Conservation (phyloP, 1,140 invertebrate genomes). For the Panagrolaimus sp. region DNA sequence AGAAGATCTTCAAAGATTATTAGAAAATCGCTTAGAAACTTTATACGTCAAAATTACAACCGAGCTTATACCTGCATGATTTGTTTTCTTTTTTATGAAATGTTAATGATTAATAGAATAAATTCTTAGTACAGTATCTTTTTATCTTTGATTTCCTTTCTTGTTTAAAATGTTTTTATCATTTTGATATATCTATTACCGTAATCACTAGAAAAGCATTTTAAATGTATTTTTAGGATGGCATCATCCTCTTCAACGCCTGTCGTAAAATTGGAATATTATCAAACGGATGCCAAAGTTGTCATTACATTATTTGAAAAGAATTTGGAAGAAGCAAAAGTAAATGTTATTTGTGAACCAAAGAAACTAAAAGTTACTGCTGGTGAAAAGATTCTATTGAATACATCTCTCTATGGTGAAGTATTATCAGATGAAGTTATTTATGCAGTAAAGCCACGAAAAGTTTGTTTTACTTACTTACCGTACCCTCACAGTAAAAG, state of each 20-base stretch:
- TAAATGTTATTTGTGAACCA: neutral
- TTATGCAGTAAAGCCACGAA: neutral
- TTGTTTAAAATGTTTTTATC: no score
- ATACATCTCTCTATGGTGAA: neutral
- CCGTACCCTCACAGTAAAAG: no score
- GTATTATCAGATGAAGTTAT: neutral
- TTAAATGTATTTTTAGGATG: no score
- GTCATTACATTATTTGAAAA: neutral
- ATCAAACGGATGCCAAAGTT: neutral
- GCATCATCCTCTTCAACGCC: no score
- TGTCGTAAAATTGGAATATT: neutral
- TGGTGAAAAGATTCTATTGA: neutral
- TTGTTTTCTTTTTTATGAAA: neutral
- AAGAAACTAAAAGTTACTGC: neutral
- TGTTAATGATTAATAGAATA: no score
- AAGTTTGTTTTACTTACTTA: neutral
- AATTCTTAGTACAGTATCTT: no score
- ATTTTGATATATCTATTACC: no score
- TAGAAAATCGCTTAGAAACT: slow-evolving; percentile 34
- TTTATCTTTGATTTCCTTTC: no score
- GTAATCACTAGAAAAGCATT: no score
- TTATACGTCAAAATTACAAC: slow-evolving; percentile 39
- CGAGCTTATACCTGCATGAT: slow-evolving; percentile 29
- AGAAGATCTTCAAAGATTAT: slow-evolving; percentile 35
- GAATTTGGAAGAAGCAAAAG: neutral